Conservation (phyloP, 1,140 invertebrate genomes). For the Contarinia nasturtii region DNA sequence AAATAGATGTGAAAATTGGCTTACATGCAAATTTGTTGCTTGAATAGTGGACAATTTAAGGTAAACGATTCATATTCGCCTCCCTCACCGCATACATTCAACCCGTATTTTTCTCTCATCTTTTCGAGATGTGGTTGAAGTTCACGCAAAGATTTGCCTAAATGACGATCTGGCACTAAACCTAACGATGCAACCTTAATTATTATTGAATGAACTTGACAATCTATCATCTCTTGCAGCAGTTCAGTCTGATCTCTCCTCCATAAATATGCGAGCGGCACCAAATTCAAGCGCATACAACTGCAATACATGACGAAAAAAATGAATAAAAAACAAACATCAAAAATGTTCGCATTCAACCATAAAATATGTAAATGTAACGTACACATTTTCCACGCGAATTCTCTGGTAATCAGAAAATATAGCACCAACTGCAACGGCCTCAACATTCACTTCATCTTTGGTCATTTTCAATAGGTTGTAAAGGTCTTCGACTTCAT, state of each 20-base stretch:
- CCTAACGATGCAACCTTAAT: conserved; percentile 93
- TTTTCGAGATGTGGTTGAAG: conserved; percentile 68
- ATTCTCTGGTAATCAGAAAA: conserved; percentile 94
- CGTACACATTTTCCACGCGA: conserved; percentile 94
- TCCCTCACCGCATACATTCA: conserved; percentile 97
- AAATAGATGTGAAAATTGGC: conserved; percentile 22
- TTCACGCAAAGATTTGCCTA: conserved; percentile 70
- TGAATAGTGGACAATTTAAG: conserved; percentile 89
- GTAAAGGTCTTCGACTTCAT: conserved; percentile 99
- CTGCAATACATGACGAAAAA: conserved; percentile 28
- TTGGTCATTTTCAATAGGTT: conserved; percentile 66
- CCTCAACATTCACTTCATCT: conserved; percentile 67
- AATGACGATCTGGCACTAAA: conserved; percentile 64
- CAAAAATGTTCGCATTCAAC: too few species aligned
- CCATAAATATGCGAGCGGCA: conserved; percentile 86
- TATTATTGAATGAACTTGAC: conserved; percentile 78
- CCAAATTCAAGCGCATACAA: conserved; percentile 73
- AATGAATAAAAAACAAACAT: not conserved
- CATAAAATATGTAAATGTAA: conserved; percentile 12
- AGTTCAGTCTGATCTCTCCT: conserved; percentile 82
- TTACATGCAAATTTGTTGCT: conserved; percentile 77
- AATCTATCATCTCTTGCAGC: conserved; percentile 93
- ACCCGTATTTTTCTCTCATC: conserved; percentile 85
- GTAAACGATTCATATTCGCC: conserved; percentile 98
- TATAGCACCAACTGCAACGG: conserved; percentile 91